Percentiles rank a stretch among this genome's conserved stretches.
phyloP scores from a whole-genome alignment of 64 coral and sea anemone genomes.

The Acropora yongei region DNA sequence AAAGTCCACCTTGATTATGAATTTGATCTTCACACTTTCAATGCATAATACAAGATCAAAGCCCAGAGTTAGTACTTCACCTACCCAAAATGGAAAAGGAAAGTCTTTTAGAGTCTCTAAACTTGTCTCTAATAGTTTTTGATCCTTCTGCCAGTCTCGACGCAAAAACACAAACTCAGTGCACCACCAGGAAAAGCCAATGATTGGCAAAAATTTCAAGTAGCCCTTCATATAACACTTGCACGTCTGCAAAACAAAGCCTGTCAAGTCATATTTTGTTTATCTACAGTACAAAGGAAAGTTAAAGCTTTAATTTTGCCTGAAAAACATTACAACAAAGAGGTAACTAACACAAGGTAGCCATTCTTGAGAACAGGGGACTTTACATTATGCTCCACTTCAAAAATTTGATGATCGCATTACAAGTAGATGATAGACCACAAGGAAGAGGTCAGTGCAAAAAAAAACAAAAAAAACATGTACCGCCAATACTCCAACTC shows the following conservation, averaged over 20 bases:
- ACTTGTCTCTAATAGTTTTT: slow-evolving; percentile 75
- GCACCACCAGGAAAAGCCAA: slow-evolving; percentile 94
- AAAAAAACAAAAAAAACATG: neutral
- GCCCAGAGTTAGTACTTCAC: neutral
- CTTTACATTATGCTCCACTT: too few relatives aligned
- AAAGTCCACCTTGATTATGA: too few relatives aligned
- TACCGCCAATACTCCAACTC: slow-evolving; percentile 87
- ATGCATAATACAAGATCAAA: too few relatives aligned
- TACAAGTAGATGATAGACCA: neutral
- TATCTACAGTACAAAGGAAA: neutral
- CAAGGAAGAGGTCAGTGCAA: neutral
- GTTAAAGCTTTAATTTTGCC: too few relatives aligned
- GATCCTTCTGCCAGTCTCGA: slow-evolving; percentile 90
- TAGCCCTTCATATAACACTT: slow-evolving; percentile 97
- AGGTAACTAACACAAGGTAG: too few relatives aligned
- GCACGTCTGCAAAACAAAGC: slow-evolving; percentile 51
- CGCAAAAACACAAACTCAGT: slow-evolving; percentile 85
- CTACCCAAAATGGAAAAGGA: slow-evolving; percentile 93
- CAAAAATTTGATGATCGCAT: neutral
- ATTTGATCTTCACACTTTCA: too few relatives aligned
- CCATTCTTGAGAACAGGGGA: too few relatives aligned
- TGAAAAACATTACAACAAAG: neutral
- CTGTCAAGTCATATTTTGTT: neutral
- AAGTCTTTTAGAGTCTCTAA: slow-evolving; percentile 77
- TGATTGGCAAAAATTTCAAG: slow-evolving; percentile 89